Evolutionary conservation across 2,888 invertebrate species (phyloP).

Genomic region (Oxyscelio sp.): DNA sequence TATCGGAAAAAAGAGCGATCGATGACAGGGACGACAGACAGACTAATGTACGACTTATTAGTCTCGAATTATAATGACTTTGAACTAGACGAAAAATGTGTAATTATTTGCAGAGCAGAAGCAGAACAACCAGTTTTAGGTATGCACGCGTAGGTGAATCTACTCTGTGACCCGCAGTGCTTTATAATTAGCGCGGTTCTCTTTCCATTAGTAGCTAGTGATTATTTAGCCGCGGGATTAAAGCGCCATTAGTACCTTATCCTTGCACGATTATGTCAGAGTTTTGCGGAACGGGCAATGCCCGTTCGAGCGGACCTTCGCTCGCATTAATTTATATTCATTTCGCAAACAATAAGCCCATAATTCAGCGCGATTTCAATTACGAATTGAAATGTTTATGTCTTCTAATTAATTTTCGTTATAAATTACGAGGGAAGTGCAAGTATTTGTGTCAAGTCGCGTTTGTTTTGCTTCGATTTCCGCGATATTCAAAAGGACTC

Average conservation of each 20-base stretch:
- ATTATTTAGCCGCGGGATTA: constrained; percentile 67
- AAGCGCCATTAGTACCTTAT: constrained; percentile 50
- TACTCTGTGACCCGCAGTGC: constrained; percentile 64
- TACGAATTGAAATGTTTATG: constrained; percentile 61
- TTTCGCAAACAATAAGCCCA: constrained; percentile 37
- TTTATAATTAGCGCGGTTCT: constrained; percentile 68
- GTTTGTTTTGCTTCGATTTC: neutral
- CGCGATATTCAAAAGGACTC: too few relatives aligned
- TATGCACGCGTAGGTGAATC: constrained; percentile 73
- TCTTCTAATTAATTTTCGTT: constrained; percentile 31
- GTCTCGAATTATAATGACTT: too few relatives aligned
- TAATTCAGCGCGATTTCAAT: constrained; percentile 51
- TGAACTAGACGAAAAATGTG: too few relatives aligned
- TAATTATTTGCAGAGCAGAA: too few relatives aligned
- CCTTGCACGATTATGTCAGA: constrained; percentile 44
- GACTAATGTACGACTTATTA: too few relatives aligned
- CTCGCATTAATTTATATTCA: constrained; percentile 20
- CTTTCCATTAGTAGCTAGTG: constrained; percentile 65
- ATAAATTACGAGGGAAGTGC: constrained; percentile 25
- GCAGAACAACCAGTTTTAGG: too few relatives aligned
- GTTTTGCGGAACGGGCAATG: constrained; percentile 30
- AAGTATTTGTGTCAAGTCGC: constrained; percentile 29
- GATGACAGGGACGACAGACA: too few relatives aligned
- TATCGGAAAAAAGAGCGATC: too few relatives aligned
- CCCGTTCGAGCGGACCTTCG: neutral